These are phyloP conservation scores for Ischnura elegans DNA, from an alignment of 2,888 invertebrate species.

Conservation along the genomic window DNA sequence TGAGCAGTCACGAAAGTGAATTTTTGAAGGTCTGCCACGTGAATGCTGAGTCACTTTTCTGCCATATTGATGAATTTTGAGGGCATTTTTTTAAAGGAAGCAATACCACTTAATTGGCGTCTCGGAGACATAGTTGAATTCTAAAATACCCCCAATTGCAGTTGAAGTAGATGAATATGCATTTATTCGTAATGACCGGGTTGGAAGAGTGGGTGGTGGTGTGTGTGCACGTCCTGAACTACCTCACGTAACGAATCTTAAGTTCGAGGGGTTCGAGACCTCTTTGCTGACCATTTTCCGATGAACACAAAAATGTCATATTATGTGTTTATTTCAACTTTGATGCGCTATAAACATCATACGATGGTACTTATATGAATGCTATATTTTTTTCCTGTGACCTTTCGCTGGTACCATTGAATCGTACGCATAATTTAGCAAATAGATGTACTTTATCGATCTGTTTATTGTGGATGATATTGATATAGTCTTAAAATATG, in stretches of 20 bases:
- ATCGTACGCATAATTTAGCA: slow-evolving; percentile 5
- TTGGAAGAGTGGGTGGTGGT: too few relatives aligned
- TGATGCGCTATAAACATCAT: not conserved
- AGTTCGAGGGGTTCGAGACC: not conserved
- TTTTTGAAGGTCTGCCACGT: too few relatives aligned
- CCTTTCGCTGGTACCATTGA: not conserved
- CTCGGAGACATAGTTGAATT: not conserved
- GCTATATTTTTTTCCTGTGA: not conserved
- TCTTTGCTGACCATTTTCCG: too few relatives aligned
- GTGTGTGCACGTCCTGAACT: too few relatives aligned
- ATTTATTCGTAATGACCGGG: too few relatives aligned
- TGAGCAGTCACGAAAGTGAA: too few relatives aligned
- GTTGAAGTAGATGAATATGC: too few relatives aligned
- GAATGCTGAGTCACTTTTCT: too few relatives aligned
- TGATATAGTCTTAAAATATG: not conserved
- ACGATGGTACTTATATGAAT: not conserved
- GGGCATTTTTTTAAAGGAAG: too few relatives aligned
- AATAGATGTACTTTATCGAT: not conserved
- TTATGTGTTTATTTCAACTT: too few relatives aligned
- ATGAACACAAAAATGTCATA: too few relatives aligned
- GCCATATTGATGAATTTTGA: too few relatives aligned
- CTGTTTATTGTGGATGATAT: not conserved
- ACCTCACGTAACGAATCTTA: not conserved
- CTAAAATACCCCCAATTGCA: not conserved
- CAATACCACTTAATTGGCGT: not conserved